Evolutionary conservation across 2,888 invertebrate species (phyloP).

Genomic region (Neoscelio sp.): DNA sequence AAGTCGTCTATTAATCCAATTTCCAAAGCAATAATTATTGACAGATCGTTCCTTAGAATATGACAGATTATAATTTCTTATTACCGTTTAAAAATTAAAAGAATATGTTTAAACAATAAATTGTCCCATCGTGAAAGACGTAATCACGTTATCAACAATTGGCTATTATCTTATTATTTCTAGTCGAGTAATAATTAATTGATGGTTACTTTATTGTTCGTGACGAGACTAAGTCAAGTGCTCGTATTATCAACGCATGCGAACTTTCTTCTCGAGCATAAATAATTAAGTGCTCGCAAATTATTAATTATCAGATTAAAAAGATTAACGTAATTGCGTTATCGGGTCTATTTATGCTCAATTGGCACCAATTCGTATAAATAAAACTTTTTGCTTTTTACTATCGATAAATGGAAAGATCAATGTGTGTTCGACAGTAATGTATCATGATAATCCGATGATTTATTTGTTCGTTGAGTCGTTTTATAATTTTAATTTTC

Average conservation of each 20-base stretch:
- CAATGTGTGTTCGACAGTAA: slow-evolving; percentile 4
- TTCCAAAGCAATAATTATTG: too few relatives aligned
- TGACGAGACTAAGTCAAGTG: slow-evolving; percentile 9
- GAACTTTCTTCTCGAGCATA: slow-evolving; percentile 28
- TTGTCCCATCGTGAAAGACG: neutral
- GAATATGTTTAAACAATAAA: too few relatives aligned
- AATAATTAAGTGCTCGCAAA: slow-evolving; percentile 37
- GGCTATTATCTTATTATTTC: slow-evolving; percentile 40
- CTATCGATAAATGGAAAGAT: neutral
- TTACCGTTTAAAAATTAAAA: too few relatives aligned
- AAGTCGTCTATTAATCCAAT: too few relatives aligned
- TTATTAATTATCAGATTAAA: slow-evolving; percentile 49
- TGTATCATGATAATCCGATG: slow-evolving; percentile 20
- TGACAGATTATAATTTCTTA: slow-evolving; percentile 1
- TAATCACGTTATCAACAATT: slow-evolving; percentile 37
- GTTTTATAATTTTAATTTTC: slow-evolving; percentile 35
- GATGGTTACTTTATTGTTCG: slow-evolving; percentile 32
- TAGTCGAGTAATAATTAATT: slow-evolving; percentile 47
- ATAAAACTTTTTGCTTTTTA: slow-evolving; percentile 17
- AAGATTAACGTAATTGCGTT: neutral
- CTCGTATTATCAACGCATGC: slow-evolving; percentile 24
- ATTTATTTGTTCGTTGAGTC: slow-evolving; percentile 11
- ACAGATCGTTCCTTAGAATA: too few relatives aligned
- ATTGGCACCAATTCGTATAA: slow-evolving; percentile 12
- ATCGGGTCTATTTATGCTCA: neutral